Conservation (phyloP, 2,113 vertebrate species). For the Mola mola region DNA sequence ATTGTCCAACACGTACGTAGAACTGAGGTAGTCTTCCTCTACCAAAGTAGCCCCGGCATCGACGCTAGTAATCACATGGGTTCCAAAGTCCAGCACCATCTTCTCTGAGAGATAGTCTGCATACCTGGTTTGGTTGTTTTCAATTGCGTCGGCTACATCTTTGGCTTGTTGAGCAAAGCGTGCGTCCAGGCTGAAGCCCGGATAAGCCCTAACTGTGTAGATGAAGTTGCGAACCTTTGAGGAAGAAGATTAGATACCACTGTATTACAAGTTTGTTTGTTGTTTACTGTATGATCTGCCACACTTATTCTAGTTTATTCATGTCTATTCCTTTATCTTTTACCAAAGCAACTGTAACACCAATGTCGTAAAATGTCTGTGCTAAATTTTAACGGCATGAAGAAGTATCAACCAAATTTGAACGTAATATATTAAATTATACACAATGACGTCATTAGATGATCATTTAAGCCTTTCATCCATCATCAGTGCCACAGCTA, state of each 20-base stretch:
- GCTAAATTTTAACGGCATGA: too few species aligned
- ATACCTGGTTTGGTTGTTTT: slow-evolving; percentile 89
- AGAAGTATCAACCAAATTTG: too few species aligned
- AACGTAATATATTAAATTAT: too few species aligned
- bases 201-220: slow-evolving; percentile 85
- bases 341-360: background rate
- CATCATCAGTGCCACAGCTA: background rate
- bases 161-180: slow-evolving; percentile 82
- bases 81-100: slow-evolving; percentile 89
- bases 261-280: background rate
- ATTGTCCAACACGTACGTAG: slow-evolving; percentile 81
- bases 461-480: background rate
- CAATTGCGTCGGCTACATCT: slow-evolving; percentile 85
- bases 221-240: slow-evolving; percentile 87
- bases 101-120: slow-evolving; percentile 86
- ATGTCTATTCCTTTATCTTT: background rate
- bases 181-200: slow-evolving; percentile 81
- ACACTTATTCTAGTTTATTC: background rate
- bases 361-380: too few species aligned
- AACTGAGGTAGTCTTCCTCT: slow-evolving; percentile 87
- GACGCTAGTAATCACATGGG: slow-evolving; percentile 85
- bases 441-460: too few species aligned
- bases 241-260: background rate
- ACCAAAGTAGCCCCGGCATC: slow-evolving; percentile 84
- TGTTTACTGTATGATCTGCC: too few species aligned